phyloP scores from a whole-genome alignment of 2,113 vertebrate species.

The Hemiscyllium ocellatum region DNA sequence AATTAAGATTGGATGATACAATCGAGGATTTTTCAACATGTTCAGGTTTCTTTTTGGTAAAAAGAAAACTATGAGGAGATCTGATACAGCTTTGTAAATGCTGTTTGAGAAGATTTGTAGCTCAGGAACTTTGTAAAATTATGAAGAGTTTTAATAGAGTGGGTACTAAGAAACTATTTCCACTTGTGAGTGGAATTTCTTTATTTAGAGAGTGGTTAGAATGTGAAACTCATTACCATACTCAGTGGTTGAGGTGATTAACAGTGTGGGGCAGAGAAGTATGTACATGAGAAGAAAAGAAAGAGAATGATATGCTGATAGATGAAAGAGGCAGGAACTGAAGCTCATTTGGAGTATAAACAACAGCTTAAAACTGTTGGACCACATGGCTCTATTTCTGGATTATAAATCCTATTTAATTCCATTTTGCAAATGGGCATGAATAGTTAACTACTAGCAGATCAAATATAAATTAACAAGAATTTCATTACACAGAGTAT shows the following conservation, averaged over 20 bases:
- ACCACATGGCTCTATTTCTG: background rate
- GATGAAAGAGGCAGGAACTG: background rate
- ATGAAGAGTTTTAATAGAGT: background rate
- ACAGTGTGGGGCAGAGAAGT: background rate
- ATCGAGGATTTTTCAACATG: background rate
- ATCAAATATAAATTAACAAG: background rate
- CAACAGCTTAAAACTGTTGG: background rate
- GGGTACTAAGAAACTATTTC: background rate
- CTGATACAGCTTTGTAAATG: background rate
- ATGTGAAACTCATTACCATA: background rate
- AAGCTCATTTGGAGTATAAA: background rate
- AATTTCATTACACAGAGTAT: background rate
- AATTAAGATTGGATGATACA: background rate
- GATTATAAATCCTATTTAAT: background rate
- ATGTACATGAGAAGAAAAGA: background rate
- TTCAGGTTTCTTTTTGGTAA: background rate
- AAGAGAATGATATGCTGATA: background rate
- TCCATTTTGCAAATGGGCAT: background rate
- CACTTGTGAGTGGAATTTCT: background rate
- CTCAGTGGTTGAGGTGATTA: background rate
- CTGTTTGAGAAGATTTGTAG: no score
- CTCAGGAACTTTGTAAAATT: background rate
- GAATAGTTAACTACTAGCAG: background rate
- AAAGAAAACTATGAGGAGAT: background rate
- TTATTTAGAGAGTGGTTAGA: background rate